phyloP scores from a whole-genome alignment of 2,797 vertebrate genomes.

The Poeciliopsis gracilis region DNA sequence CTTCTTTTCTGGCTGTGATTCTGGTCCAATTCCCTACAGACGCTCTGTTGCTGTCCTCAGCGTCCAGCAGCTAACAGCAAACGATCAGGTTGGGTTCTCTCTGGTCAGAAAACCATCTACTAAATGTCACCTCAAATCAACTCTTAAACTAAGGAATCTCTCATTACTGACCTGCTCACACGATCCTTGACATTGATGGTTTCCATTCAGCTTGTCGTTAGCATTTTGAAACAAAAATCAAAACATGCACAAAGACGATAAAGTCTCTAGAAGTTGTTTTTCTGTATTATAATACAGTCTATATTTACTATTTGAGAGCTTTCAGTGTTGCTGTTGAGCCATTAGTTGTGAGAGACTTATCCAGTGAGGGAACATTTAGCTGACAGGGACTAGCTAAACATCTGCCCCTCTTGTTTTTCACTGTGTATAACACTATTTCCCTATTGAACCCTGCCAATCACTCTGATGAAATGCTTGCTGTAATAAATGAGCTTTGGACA shows the following conservation, averaged over 20 bases:
- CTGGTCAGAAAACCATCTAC: not conserved
- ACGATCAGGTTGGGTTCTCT: not conserved
- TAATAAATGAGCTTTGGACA: constrained; percentile 1
- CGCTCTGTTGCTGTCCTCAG: not conserved
- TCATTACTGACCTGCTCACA: not conserved
- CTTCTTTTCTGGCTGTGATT: not conserved
- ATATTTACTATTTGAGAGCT: not conserved
- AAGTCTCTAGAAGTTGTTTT: not conserved
- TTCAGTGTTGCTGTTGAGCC: not conserved
- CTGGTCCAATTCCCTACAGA: not conserved
- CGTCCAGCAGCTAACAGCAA: not conserved
- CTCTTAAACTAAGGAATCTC: not conserved
- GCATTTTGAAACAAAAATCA: not conserved
- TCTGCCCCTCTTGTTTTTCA: not conserved
- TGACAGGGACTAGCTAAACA: not conserved
- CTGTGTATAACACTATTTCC: not conserved
- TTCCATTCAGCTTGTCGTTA: not conserved
- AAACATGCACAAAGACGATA: not conserved
- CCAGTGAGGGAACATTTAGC: not conserved
- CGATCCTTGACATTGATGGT: not conserved
- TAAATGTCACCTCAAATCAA: not conserved
- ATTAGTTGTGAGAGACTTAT: not conserved
- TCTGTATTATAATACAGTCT: not conserved
- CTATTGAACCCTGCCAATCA: constrained; percentile 2
- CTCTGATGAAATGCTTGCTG: not conserved